Evolutionary conservation across 37 sponge, comb jelly and placozoan species (phyloP), one percentile per base, ranked within the genome.

Genomic region (Chondrosia reniformis): DNA sequence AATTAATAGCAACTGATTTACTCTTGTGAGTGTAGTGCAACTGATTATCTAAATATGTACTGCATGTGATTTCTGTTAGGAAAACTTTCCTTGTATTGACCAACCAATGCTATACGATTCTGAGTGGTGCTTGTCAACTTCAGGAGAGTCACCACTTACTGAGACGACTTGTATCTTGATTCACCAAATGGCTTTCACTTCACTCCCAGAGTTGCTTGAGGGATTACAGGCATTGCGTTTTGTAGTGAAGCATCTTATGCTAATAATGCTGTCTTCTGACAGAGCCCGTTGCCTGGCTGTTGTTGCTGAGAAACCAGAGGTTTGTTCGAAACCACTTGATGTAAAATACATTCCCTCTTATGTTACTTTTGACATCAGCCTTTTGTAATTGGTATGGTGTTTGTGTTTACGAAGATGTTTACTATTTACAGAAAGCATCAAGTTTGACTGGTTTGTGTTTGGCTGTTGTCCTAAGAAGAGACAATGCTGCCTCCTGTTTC

Each of bases 401-500:
- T 4, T 81, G 10, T 30, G 75, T 28, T 45, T 24, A 33, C 21
- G 43, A 4, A 22, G 42, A 22, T n/a, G 34, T 12, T 22, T 55
- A 19, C 19, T 67, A 28, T 55, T 8, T 34, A 15, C 33, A 21
- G 59, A 15, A 76, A 9, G 19, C 43, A 52, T 31, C 13, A 17
- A 4, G 25, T 17, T 9, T 78, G 75, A 19, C 32, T 45, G 84
- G 81, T 7, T 75, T 84, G 1, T 76, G 81, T 75, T 28, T 86
- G 15, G n/a, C 81, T 4, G 0, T 90, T 38, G 76, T 57, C 21
- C 27, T 86, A 13, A 42, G 46, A 24, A 86, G 91, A 67, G 80
- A 75, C 72, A 86, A 90, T 79, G 91, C 84, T 52, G 84, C 81
- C n/a, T 90, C 91, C 0, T 90, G 91, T 65, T 90, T 79, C 34